A percentile compares a stretch with the other conserved stretches of the same genome.
These are phyloP conservation scores for Phocoena phocoena DNA, from an alignment of 2,113 vertebrate genomes.

Conservation along the genomic window DNA sequence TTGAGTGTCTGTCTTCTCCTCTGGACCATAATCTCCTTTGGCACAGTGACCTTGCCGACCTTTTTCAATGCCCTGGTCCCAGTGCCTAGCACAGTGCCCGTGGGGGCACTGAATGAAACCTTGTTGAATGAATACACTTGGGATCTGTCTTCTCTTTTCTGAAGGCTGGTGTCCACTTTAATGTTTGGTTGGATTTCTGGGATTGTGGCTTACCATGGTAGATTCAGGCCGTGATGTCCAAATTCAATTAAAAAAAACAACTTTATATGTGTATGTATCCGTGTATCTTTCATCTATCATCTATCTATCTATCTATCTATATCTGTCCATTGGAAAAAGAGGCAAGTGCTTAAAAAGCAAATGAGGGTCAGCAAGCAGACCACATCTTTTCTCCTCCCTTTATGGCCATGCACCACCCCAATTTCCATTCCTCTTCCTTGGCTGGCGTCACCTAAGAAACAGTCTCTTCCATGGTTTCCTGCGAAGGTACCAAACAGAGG, in stretches of 20 bases:
- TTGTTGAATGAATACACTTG: neutral
- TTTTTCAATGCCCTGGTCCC: neutral
- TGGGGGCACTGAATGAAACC: neutral
- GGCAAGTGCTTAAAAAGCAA: neutral
- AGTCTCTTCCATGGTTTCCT: neutral
- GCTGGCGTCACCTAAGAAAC: neutral
- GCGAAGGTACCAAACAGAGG: neutral
- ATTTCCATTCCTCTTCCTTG: neutral
- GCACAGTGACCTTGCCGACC: neutral
- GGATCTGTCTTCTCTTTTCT: neutral
- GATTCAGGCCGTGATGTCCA: neutral
- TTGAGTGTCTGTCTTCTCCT: neutral
- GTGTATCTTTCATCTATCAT: neutral
- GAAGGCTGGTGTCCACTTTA: neutral
- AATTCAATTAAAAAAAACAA: neutral
- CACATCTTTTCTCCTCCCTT: neutral
- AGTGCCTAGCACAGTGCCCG: neutral
- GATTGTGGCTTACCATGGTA: neutral
- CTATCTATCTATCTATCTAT: neutral
- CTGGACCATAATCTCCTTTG: neutral
- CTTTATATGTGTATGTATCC: neutral
- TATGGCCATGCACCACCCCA: no score
- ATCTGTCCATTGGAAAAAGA: neutral
- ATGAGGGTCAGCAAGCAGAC: neutral
- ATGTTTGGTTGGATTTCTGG: neutral